Evolutionary conservation across 2,113 vertebrate species (phyloP).

Genomic region (Glaucomys volans): DNA sequence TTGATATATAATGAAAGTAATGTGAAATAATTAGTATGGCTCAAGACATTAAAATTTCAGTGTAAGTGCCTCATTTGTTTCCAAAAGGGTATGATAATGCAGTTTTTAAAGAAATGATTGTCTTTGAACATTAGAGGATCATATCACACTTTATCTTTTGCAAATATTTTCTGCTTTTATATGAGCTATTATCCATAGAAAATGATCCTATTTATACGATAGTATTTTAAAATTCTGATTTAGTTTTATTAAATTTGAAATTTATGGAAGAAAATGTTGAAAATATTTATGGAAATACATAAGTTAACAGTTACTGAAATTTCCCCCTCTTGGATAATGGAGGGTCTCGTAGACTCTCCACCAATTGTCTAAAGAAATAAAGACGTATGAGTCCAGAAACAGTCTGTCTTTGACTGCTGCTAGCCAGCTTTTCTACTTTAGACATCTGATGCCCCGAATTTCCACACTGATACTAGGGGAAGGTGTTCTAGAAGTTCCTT

Average conservation of each 20-base stretch:
- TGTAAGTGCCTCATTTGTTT: conserved; percentile 35
- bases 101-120: background rate
- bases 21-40: background rate
- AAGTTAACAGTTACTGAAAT: background rate
- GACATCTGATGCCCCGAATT: background rate
- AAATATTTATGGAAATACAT: conserved; percentile 20
- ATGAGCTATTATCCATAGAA: background rate
- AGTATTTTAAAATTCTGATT: background rate
- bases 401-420: background rate
- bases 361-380: conserved; percentile 6
- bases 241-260: background rate
- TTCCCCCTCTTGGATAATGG: background rate
- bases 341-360: background rate
- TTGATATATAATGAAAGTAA: background rate
- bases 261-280: conserved; percentile 21
- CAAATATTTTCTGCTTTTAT: conserved; percentile 6
- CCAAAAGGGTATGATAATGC: background rate
- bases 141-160: conserved; percentile 7
- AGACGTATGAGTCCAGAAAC: background rate
- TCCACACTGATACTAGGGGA: background rate
- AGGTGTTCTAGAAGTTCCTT: background rate
- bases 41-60: background rate
- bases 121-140: background rate
- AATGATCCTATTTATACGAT: background rate
- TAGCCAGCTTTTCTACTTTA: background rate